A percentile compares a stretch with the other conserved stretches of the same genome.
Evolutionary conservation across 2,888 invertebrate genomes (phyloP).

Genomic region (Hedychridium roseum): DNA sequence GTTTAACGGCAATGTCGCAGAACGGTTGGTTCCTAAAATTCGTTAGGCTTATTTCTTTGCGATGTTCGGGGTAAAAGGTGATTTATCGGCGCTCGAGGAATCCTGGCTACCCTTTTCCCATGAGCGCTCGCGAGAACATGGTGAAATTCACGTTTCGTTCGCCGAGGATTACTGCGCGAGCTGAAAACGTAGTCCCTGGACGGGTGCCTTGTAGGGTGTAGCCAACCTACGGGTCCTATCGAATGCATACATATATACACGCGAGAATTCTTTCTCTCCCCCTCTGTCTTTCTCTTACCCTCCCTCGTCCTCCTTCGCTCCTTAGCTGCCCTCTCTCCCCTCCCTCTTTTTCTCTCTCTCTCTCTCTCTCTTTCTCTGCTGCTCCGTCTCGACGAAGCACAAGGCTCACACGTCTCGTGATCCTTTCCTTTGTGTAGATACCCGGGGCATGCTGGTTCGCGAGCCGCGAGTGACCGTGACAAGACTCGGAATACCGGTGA

Average conservation of each 20-base stretch:
- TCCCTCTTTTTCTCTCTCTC: slow-evolving; percentile 1
- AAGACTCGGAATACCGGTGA: slow-evolving; percentile 9
- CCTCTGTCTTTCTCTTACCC: background rate
- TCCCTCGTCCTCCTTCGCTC: no score
- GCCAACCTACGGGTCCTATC: slow-evolving; percentile 7
- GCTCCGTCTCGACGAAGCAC: no score
- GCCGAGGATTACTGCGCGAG: slow-evolving; percentile 24
- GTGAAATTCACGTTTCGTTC: slow-evolving; percentile 26
- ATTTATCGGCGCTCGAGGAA: no score
- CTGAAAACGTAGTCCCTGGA: slow-evolving; percentile 35
- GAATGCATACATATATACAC: slow-evolving; percentile 9
- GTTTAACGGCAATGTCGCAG: no score
- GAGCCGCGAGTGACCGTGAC: slow-evolving; percentile 10
- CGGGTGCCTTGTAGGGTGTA: slow-evolving; percentile 19
- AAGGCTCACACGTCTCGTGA: no score
- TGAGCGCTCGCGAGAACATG: no score
- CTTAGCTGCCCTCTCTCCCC: no score
- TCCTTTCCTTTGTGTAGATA: no score
- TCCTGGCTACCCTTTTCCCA: slow-evolving; percentile 22
- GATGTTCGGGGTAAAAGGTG: no score
- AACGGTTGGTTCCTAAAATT: no score
- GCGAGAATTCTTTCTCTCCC: slow-evolving; percentile 13
- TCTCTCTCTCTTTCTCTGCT: slow-evolving; percentile 8
- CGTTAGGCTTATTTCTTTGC: no score
- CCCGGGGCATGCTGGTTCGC: no score